Evolutionary conservation across 2,888 invertebrate genomes (phyloP), one percentile per base, ranked within the genome.

Genomic region (Cinara cedri): DNA sequence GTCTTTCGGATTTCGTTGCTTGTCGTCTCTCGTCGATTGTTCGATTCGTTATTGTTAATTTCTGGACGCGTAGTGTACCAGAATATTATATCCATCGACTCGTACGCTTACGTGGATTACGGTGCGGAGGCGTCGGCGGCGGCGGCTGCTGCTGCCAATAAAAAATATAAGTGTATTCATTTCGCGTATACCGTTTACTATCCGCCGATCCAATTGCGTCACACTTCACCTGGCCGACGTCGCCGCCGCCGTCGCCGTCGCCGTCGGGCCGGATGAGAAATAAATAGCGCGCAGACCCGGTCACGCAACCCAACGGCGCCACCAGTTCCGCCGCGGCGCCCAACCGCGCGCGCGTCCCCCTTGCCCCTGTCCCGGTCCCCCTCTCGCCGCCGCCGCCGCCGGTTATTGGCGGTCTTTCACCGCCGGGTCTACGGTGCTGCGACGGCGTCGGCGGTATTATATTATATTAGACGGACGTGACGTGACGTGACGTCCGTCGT

Each of bases 271-370:
- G 76, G 76, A 76, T 76, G 76, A 68, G 76, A 76, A 76, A 76
- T 76, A 76, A 76, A 76, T 76, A 76, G 76, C 78, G 70, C 81
- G 81, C 72, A 76, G 75, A 72, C 72, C 72, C 81, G 81, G 70
- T 75, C 81, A 80, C 81, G 82, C 81, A 81, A 80, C 81, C 81
- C 80, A 78, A 80, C 81, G 81, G 81, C 81, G 81, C 76, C 81
- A 80, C 76, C 72, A 70, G 78, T 71, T 72, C 81, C 63, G 66
- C 54, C 81, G 74, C 81, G 80, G 71, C 80, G 80, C 80, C 80
- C 71, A 42, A 80, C 80, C 80, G 80, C 71, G 54, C 71, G 71
- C 63, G 49, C 71, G 51, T 70, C 55, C 55, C 57, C 19, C 34
- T 24, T 60, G n/a, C 24, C 72, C 11, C 75, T 19, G 11, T 26